Conservation (phyloP, 2,113 vertebrate genomes). For the Myrmecobius fasciatus region DNA sequence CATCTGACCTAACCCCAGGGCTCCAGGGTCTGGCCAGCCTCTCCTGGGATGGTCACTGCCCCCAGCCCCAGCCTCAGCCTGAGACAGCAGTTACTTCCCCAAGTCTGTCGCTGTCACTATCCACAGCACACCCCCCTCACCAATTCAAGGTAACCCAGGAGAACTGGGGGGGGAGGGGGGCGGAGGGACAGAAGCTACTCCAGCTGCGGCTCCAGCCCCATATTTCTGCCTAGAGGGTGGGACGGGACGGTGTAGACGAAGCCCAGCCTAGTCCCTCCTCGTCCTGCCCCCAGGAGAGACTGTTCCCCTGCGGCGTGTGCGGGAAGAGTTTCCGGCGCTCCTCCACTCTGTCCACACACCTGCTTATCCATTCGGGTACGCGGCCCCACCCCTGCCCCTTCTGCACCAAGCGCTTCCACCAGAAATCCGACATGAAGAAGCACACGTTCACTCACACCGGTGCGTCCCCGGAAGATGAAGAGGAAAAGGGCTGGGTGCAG, state of each 20-base stretch:
- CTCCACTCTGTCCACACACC: conserved; percentile 82
- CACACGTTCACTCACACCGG: background rate
- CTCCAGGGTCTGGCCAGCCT: background rate
- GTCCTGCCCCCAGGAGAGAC: background rate
- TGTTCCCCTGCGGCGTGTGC: conserved; percentile 41
- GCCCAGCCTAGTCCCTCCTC: background rate
- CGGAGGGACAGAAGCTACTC: background rate
- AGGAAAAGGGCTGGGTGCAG: background rate
- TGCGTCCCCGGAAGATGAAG: background rate
- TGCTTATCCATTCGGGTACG: background rate
- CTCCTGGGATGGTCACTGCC: background rate
- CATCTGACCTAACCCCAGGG: background rate
- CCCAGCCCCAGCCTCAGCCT: background rate
- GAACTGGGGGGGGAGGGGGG: background rate
- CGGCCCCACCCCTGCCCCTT: background rate
- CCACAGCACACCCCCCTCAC: background rate
- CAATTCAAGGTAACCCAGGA: background rate
- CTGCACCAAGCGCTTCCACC: background rate
- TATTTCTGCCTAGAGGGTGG: background rate
- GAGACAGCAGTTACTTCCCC: background rate
- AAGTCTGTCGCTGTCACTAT: no score
- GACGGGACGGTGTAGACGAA: background rate
- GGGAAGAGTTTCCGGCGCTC: conserved; percentile 84
- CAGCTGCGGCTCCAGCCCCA: background rate
- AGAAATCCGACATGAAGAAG: background rate